phyloP scores from a whole-genome alignment of 1,140 invertebrate genomes.

The Calycopis cecrops region DNA sequence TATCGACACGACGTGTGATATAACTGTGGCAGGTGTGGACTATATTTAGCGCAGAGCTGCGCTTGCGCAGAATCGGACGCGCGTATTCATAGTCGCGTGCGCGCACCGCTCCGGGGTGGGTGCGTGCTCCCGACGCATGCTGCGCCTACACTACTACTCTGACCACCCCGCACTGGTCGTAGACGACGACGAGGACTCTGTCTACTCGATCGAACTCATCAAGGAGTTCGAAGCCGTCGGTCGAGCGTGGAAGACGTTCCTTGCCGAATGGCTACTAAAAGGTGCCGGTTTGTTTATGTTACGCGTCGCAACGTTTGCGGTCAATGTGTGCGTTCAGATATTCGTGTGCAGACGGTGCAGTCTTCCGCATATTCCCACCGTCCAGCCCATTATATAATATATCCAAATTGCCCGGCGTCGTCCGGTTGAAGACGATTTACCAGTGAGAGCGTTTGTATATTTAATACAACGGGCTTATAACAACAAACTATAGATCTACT shows the following conservation, averaged over 20 bases:
- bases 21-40: constrained; percentile 37
- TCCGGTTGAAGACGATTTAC: too few species aligned
- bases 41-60: constrained; percentile 38
- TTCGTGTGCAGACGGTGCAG: too few species aligned
- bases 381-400: too few species aligned
- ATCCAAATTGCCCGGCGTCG: too few species aligned
- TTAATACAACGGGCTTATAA: too few species aligned
- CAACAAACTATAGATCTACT: too few species aligned
- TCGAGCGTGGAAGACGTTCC: constrained; percentile 82
- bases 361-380: too few species aligned
- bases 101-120: constrained; percentile 19
- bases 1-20: constrained; percentile 35
- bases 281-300: constrained; percentile 71
- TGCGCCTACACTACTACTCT: constrained; percentile 87
- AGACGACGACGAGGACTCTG: constrained; percentile 75
- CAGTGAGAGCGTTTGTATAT: too few species aligned
- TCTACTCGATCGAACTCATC: constrained; percentile 87
- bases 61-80: constrained; percentile 33
- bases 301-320: too few species aligned
- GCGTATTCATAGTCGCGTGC: constrained; percentile 27
- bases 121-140: constrained; percentile 74
- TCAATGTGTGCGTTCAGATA: too few species aligned
- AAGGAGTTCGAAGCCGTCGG: constrained; percentile 89
- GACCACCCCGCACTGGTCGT: constrained; percentile 80
- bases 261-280: constrained; percentile 82